Evolutionary conservation across 2,113 vertebrate species (phyloP).

Genomic region (Hippocampus zosterae): DNA sequence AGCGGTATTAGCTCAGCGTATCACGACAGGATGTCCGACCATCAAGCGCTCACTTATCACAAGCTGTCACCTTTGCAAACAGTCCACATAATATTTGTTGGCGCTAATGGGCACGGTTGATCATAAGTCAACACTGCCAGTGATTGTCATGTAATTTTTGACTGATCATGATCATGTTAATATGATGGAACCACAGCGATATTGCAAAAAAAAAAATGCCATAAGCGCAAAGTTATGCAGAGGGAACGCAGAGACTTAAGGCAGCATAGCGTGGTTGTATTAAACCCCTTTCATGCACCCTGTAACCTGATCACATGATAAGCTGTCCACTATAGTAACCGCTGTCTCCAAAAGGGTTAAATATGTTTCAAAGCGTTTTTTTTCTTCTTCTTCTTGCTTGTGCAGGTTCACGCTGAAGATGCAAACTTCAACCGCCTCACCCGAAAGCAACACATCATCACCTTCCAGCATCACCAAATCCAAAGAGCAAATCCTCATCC

Average conservation of each 20-base stretch:
- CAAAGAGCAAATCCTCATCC: constrained; percentile 70
- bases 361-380: too few species aligned
- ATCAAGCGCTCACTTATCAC: constrained; percentile 44
- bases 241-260: too few species aligned
- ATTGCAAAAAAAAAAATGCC: too few species aligned
- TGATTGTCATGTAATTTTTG: constrained; percentile 43
- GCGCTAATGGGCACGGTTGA: constrained; percentile 36
- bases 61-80: constrained; percentile 55
- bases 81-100: constrained; percentile 35
- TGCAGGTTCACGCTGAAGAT: constrained; percentile 68
- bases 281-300: too few species aligned
- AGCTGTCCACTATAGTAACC: too few species aligned
- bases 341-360: too few species aligned
- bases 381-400: constrained; percentile 6
- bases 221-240: too few species aligned
- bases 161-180: not conserved
- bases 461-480: constrained; percentile 62
- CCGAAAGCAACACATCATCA: constrained; percentile 52
- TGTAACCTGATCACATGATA: too few species aligned
- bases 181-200: too few species aligned
- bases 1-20: not conserved
- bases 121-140: constrained; percentile 47
- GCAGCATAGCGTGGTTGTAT: too few species aligned
- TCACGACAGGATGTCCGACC: not conserved
- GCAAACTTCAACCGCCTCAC: constrained; percentile 59